Evolutionary conservation across 2,888 invertebrate species (phyloP).

Genomic region (Steromphala cineraria): DNA sequence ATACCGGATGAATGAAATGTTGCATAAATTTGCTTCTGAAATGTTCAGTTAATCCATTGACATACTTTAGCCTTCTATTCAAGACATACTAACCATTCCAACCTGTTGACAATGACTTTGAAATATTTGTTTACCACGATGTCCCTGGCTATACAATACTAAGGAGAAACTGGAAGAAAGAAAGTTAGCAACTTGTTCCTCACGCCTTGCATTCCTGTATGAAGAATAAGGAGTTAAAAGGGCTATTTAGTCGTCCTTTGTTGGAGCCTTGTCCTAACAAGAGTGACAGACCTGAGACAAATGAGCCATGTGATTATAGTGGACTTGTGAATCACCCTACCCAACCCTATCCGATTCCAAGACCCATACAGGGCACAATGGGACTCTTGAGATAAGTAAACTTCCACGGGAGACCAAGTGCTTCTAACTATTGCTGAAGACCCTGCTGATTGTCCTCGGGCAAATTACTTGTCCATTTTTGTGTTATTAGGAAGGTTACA

Average conservation of each 20-base stretch:
- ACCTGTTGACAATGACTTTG: too few relatives aligned
- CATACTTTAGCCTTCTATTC: too few relatives aligned
- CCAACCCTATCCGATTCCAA: constrained; percentile 6
- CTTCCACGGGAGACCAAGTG: background rate
- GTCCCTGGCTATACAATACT: too few relatives aligned
- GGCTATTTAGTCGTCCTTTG: background rate
- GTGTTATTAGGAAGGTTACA: constrained; percentile 19
- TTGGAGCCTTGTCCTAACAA: background rate
- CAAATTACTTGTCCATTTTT: constrained; percentile 19
- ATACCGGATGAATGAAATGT: too few relatives aligned
- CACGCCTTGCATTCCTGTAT: background rate
- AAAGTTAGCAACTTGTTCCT: too few relatives aligned
- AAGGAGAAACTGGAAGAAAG: too few relatives aligned
- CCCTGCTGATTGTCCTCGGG: background rate
- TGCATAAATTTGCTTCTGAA: too few relatives aligned
- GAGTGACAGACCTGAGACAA: background rate
- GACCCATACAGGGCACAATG: background rate
- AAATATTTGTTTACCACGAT: too few relatives aligned
- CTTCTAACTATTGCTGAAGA: background rate
- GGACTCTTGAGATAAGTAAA: background rate
- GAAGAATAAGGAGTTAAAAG: background rate
- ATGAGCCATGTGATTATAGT: background rate
- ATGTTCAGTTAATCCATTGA: too few relatives aligned
- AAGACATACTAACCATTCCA: too few relatives aligned
- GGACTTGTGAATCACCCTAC: background rate